These are phyloP conservation scores for Cotesia typhae DNA, from an alignment of 1,140 invertebrate genomes.

Conservation along the genomic window DNA sequence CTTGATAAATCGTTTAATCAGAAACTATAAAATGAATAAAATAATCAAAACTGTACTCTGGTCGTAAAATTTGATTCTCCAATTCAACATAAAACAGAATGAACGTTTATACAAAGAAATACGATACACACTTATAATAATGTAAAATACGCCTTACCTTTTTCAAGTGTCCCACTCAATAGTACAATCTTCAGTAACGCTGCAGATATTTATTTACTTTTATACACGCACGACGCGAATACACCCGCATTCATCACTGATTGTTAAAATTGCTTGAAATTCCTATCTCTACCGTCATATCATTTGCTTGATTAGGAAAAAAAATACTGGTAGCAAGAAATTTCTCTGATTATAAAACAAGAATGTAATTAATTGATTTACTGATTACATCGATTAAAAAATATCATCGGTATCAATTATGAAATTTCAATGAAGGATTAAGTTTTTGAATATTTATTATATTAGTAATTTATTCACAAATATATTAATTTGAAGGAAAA, in stretches of 20 bases:
- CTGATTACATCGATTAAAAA: not conserved
- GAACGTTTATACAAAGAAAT: not conserved
- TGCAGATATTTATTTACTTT: slow-evolving; percentile 33
- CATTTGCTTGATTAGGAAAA: not conserved
- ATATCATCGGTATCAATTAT: not conserved
- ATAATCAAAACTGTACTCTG: too few relatives aligned
- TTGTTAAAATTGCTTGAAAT: not conserved
- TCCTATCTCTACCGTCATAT: slow-evolving; percentile 11
- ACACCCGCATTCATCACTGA: slow-evolving; percentile 16
- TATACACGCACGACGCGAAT: slow-evolving; percentile 26
- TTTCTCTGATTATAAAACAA: too few relatives aligned
- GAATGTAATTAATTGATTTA: not conserved
- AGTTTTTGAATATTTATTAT: not conserved
- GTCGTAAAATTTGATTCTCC: too few relatives aligned
- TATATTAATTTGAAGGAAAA: too few relatives aligned
- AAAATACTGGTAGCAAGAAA: slow-evolving; percentile 1
- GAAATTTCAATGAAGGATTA: not conserved
- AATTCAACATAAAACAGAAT: not conserved
- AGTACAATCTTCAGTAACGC: slow-evolving; percentile 9
- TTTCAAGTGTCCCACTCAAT: slow-evolving; percentile 20
- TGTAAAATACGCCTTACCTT: slow-evolving; percentile 25
- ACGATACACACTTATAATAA: not conserved
- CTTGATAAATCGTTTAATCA: too few relatives aligned
- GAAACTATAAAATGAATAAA: too few relatives aligned
- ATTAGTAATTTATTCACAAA: too few relatives aligned